Evolutionary conservation across 2,113 vertebrate species (phyloP), one percentile per base, ranked within the genome.

Genomic region (Oenanthe oenanthe): DNA sequence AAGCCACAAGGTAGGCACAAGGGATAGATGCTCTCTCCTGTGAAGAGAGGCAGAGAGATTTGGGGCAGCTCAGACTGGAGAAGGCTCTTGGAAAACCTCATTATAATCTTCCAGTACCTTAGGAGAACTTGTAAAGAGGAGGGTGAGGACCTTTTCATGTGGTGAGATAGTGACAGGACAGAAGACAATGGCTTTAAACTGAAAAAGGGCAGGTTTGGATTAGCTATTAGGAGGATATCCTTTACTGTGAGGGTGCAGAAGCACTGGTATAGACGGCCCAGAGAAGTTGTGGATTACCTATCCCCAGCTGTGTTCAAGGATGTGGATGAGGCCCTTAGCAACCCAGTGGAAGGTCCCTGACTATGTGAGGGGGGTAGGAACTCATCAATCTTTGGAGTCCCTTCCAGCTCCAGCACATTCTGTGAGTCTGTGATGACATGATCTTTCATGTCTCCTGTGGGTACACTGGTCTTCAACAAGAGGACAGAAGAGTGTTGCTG

Each of bases 1-100:
- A 38, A 17, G 17, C n/a, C 40, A 56, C 0, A 0, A 32, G 18
- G 4, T 22, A 45, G 12, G 18, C 38, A 17, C 0, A 0, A 54
- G 26, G 10, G 13, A 21, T 32, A 0, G 2, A 62, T 6, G 9
- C 1, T 2, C 11, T 32, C n/a, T 45, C 14, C 22, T 21, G 1
- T 28, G 50, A 22, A 47, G 28, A 56, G 12, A 28, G 29, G 42
- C 7, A 9, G 40, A 45, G 58, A 47, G 11, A 38, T 9, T 29
- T 47, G 58, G 29, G 14, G 9, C 14, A 18, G n/a, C 38, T n/a
- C 68, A 15, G 40, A 6, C 18, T n/a, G 29, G n/a, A 56, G n/a
- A 45, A 47, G 11, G 17, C 7, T 73, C 8, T 47, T 19, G 19
- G 42, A 28, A 48, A 25, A n/a, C 19, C 18, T 48, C 5, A n/a